phyloP scores from a whole-genome alignment of 2,797 vertebrate genomes.

The Aldrovandia affinis region DNA sequence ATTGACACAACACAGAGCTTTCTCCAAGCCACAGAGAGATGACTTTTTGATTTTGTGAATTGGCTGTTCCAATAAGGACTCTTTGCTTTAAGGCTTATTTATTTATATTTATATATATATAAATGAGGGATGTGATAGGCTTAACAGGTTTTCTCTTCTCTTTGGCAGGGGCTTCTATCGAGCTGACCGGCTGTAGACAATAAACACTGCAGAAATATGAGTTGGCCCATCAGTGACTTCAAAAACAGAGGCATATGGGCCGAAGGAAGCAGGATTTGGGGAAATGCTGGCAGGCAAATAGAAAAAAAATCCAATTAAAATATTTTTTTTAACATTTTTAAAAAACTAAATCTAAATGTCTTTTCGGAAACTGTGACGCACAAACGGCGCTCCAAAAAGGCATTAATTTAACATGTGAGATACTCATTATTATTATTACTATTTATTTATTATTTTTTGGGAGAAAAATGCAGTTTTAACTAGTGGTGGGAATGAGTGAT shows the following conservation, averaged over 20 bases:
- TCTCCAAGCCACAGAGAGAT: neutral
- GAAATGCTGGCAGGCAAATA: conserved; percentile 40
- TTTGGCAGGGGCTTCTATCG: neutral
- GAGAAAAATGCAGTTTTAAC: neutral
- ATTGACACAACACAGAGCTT: neutral
- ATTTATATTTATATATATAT: neutral
- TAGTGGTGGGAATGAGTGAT: too few species aligned
- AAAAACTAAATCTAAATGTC: conserved; percentile 41
- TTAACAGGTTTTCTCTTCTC: neutral
- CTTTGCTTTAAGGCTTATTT: neutral
- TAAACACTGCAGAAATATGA: conserved; percentile 18
- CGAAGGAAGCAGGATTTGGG: conserved; percentile 28
- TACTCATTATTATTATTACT: too few species aligned
- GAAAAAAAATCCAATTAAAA: conserved; percentile 27
- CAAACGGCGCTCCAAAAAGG: conserved; percentile 60
- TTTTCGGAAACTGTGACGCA: conserved; percentile 45
- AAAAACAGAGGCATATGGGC: conserved; percentile 39
- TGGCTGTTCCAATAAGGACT: neutral
- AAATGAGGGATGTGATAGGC: neutral
- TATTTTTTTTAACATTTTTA: neutral
- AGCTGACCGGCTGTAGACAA: neutral
- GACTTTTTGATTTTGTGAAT: neutral
- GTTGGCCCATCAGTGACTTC: conserved; percentile 28
- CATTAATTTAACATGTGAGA: conserved; percentile 51
- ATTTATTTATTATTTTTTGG: too few species aligned